A percentile compares a stretch with the other conserved stretches of the same genome.
Conservation (phyloP, 2,888 invertebrate genomes). For the Smittia aterrima region DNA sequence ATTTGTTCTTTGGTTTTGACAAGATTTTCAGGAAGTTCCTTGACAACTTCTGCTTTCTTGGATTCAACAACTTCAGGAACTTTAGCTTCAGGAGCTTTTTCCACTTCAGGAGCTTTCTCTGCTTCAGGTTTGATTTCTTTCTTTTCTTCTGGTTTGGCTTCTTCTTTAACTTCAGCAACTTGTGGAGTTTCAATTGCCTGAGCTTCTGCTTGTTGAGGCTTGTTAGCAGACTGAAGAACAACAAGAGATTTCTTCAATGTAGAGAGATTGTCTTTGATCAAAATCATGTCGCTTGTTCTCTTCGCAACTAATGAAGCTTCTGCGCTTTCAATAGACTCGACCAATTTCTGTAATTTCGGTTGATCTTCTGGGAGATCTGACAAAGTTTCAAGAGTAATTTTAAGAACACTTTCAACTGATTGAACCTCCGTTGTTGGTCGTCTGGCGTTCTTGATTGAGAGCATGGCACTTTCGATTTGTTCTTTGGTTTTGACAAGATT, state of each 20-base stretch:
- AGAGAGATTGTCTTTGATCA: slow-evolving; percentile 43
- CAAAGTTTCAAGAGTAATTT: slow-evolving; percentile 30
- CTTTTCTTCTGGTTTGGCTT: neutral
- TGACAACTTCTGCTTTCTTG: slow-evolving; percentile 42
- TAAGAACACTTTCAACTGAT: neutral
- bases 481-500: slow-evolving; percentile 42
- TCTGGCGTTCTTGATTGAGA: slow-evolving; percentile 19
- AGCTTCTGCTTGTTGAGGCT: slow-evolving; percentile 43
- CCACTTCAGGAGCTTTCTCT: neutral
- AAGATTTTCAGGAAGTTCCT: slow-evolving; percentile 45
- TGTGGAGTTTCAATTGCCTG: slow-evolving; percentile 38
- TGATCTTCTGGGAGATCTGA: slow-evolving; percentile 43
- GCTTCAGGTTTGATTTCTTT: neutral
- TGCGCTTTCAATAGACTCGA: slow-evolving; percentile 34
- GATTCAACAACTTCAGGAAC: too few relatives aligned
- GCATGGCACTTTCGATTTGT: neutral
- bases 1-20: slow-evolving; percentile 41
- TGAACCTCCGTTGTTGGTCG: slow-evolving; percentile 15
- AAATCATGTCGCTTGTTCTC: slow-evolving; percentile 42
- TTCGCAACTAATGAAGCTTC: slow-evolving; percentile 40
- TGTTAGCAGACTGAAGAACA: slow-evolving; percentile 43
- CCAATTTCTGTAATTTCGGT: slow-evolving; percentile 36
- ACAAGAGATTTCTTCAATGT: slow-evolving; percentile 40
- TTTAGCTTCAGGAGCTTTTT: neutral
- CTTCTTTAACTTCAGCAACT: slow-evolving; percentile 42